Conservation (phyloP, 2,797 vertebrate species). For the Paratrypauchen microcephalus region DNA sequence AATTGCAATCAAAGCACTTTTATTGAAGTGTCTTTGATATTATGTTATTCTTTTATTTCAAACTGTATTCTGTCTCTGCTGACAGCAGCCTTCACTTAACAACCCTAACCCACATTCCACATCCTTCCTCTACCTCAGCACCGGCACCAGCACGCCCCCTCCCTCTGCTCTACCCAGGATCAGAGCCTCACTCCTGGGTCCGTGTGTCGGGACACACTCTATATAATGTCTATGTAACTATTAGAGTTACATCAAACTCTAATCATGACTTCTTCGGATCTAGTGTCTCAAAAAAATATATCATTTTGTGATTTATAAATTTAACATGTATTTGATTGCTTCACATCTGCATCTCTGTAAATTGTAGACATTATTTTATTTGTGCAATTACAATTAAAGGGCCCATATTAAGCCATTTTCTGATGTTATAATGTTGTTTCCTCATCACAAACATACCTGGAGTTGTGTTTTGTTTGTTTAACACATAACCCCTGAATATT, state of each 20-base stretch:
- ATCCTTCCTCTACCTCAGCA: conserved; percentile 47
- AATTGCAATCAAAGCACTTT: too few relatives aligned
- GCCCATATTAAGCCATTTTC: too few relatives aligned
- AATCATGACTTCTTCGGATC: neutral
- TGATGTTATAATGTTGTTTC: too few relatives aligned
- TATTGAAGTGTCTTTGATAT: too few relatives aligned
- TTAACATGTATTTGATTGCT: neutral
- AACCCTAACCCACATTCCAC: conserved; percentile 75
- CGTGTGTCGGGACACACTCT: conserved; percentile 19
- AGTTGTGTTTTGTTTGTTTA: too few relatives aligned
- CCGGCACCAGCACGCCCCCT: conserved; percentile 39
- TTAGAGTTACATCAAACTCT: too few relatives aligned
- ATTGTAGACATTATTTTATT: too few relatives aligned
- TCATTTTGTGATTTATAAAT: neutral
- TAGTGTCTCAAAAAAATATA: neutral
- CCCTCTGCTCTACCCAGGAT: conserved; percentile 21
- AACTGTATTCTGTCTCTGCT: neutral
- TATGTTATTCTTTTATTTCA: too few relatives aligned
- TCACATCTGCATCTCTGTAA: too few relatives aligned
- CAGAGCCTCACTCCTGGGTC: neutral
- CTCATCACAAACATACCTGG: too few relatives aligned
- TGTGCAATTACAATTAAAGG: too few relatives aligned
- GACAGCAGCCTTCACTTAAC: conserved; percentile 67
- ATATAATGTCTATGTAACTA: neutral
- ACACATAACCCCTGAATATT: too few relatives aligned